Conservation (phyloP, 1,140 invertebrate species). For the Bilobella aurantiaca region DNA sequence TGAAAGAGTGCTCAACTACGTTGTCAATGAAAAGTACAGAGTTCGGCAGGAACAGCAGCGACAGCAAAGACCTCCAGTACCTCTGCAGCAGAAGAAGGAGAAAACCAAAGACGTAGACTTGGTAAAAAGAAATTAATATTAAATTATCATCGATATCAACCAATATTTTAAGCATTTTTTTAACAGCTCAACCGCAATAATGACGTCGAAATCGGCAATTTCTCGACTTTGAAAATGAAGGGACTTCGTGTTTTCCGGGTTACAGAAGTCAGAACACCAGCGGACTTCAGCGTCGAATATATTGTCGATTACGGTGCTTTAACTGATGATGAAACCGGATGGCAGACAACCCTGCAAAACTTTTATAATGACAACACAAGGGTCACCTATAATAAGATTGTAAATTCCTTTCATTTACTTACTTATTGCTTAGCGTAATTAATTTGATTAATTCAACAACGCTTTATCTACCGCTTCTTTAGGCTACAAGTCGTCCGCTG, state of each 20-base stretch:
- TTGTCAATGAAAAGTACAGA: background rate
- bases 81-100: background rate
- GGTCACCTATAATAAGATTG: background rate
- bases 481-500: background rate
- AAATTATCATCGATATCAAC: too few species aligned
- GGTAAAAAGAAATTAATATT: background rate
- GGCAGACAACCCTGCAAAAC: background rate
- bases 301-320: background rate
- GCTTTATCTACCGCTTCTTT: too few species aligned
- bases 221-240: background rate
- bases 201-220: background rate
- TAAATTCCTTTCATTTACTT: background rate
- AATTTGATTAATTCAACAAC: too few species aligned
- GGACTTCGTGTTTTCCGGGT: background rate
- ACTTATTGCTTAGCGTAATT: too few species aligned
- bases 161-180: background rate
- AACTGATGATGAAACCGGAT: background rate
- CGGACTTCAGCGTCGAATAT: background rate
- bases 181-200: background rate
- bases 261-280: background rate
- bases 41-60: background rate
- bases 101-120: background rate
- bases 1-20: background rate
- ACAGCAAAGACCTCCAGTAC: background rate
- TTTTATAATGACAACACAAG: background rate